Percentiles rank a stretch among this genome's conserved stretches.
Evolutionary conservation across 2,888 invertebrate species (phyloP).

Genomic region (Hemaris fuciformis): DNA sequence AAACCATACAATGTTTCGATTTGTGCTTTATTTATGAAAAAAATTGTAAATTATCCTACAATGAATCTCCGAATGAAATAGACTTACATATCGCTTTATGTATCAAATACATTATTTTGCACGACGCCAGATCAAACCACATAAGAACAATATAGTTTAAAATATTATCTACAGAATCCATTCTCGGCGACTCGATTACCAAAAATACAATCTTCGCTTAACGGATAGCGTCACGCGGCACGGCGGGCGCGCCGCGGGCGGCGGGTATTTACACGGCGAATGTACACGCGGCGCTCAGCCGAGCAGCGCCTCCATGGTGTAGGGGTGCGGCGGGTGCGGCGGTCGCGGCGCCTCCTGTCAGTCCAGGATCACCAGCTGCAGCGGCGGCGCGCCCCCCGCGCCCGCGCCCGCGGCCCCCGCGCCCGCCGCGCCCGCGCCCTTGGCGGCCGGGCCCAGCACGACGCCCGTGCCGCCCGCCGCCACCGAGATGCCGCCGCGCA

Average conservation of each 20-base stretch:
- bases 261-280: conserved; percentile 63
- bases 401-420: conserved; percentile 27
- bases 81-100: conserved; percentile 82
- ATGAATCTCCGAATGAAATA: conserved; percentile 83
- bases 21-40: conserved; percentile 86
- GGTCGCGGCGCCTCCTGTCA: conserved; percentile 81
- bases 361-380: conserved; percentile 88
- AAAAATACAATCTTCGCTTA: conserved; percentile 77
- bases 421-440: conserved; percentile 26
- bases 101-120: conserved; percentile 81
- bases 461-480: conserved; percentile 76
- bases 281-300: conserved; percentile 69
- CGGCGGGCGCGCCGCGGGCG: conserved; percentile 24
- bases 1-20: conserved; percentile 74
- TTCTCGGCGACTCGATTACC: conserved; percentile 78
- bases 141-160: conserved; percentile 80
- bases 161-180: conserved; percentile 81
- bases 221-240: conserved; percentile 25
- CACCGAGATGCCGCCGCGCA: conserved; percentile 75
- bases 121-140: conserved; percentile 81
- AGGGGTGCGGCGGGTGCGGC: conserved; percentile 79
- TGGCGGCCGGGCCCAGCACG: conserved; percentile 79
- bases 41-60: conserved; percentile 86
- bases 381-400: conserved; percentile 59
- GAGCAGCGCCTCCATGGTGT: conserved; percentile 85